Evolutionary conservation across 1,140 invertebrate genomes (phyloP).

Genomic region (Pemphigus obesinymphae): DNA sequence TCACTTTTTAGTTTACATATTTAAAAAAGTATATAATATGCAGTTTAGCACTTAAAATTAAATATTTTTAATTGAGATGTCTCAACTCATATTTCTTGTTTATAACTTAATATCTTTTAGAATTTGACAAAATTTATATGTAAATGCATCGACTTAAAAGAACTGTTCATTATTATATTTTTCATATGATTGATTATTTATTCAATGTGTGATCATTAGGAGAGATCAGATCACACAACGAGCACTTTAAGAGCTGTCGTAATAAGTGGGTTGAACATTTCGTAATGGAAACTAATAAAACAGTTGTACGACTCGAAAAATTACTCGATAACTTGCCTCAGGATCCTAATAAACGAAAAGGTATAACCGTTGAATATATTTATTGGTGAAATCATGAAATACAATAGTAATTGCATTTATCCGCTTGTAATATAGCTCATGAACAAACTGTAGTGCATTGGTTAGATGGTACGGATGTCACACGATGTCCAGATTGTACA

Average conservation of each 20-base stretch:
- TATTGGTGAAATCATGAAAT: constrained; percentile 46
- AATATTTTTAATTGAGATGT: no score
- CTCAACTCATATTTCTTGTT: no score
- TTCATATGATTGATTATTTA: constrained; percentile 20
- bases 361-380: constrained; percentile 51
- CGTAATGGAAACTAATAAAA: constrained; percentile 90
- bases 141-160: no score
- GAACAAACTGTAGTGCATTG: constrained; percentile 82
- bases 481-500: constrained; percentile 86
- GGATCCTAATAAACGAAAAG: constrained; percentile 77
- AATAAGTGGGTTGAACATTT: constrained; percentile 75
- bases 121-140: no score
- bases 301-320: constrained; percentile 90
- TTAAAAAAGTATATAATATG: no score
- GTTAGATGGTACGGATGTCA: constrained; percentile 85
- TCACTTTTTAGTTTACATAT: no score
- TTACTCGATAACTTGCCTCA: constrained; percentile 75
- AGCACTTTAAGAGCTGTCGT: constrained; percentile 72
- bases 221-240: constrained; percentile 62
- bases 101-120: no score
- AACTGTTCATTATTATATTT: constrained; percentile 36
- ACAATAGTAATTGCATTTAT: constrained; percentile 30
- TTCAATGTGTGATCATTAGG: constrained; percentile 53
- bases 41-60: no score
- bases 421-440: constrained; percentile 55